Evolutionary conservation across 1,140 invertebrate genomes (phyloP).

Genomic region (Trinorchestia longiramus): DNA sequence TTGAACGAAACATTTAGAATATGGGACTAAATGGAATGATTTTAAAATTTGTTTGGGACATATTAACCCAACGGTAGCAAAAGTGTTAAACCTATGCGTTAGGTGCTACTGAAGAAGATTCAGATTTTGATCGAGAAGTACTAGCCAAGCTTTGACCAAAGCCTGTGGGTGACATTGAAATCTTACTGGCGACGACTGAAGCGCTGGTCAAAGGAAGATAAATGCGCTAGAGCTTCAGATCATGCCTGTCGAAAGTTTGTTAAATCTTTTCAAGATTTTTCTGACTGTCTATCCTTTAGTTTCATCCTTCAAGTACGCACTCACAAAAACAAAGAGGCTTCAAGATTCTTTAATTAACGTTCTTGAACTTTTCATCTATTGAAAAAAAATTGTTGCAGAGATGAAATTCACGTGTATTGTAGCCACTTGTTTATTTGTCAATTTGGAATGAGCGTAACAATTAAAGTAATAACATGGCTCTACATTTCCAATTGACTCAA

Average conservation of each 20-base stretch:
- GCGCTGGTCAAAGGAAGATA: not conserved
- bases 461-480: not conserved
- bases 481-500: not conserved
- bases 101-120: not conserved
- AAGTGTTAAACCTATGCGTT: not conserved
- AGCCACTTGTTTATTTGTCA: not conserved
- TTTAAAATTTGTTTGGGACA: too few species aligned
- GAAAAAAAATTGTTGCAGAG: not conserved
- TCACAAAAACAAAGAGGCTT: not conserved
- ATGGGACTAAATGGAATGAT: too few species aligned
- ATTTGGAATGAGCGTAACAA: not conserved
- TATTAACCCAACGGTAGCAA: too few species aligned
- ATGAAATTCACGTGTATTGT: not conserved
- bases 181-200: not conserved
- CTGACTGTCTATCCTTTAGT: not conserved
- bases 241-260: not conserved
- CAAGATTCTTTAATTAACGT: not conserved
- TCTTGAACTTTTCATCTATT: not conserved
- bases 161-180: not conserved
- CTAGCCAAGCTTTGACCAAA: not conserved
- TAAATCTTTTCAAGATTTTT: not conserved
- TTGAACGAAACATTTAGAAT: too few species aligned
- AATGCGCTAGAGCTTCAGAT: not conserved
- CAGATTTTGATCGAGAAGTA: not conserved
- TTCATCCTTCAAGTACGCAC: too few species aligned